These are phyloP conservation scores for Lutjanus erythropterus DNA, from an alignment of 2,113 vertebrate genomes.

Conservation along the genomic window DNA sequence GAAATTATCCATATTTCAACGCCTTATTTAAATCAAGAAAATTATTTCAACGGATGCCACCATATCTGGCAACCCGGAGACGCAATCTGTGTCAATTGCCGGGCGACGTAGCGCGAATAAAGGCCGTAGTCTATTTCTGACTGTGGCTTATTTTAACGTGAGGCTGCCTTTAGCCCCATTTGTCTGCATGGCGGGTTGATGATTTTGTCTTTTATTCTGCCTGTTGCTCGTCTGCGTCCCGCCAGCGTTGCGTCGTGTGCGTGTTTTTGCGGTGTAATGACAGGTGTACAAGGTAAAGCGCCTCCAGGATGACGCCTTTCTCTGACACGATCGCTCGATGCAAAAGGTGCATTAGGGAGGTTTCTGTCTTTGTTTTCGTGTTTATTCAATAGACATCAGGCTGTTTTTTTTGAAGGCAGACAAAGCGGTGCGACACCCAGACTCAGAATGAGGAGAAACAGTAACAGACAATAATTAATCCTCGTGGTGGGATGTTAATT, in stretches of 20 bases:
- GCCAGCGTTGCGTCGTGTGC: neutral
- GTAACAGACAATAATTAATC: conserved; percentile 53
- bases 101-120: conserved; percentile 65
- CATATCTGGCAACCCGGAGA: conserved; percentile 81
- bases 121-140: conserved; percentile 70
- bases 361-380: conserved; percentile 57
- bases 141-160: conserved; percentile 30
- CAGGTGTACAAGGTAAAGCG: conserved; percentile 72
- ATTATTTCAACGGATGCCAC: conserved; percentile 8
- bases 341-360: conserved; percentile 45
- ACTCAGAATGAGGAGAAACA: conserved; percentile 23
- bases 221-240: neutral
- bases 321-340: conserved; percentile 37
- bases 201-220: neutral
- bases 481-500: conserved; percentile 48
- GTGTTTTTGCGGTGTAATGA: conserved; percentile 41
- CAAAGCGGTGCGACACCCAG: neutral
- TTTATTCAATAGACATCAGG: neutral
- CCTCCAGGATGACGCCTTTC: conserved; percentile 72
- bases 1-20: neutral
- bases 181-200: conserved; percentile 11
- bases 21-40: neutral
- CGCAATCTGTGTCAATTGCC: conserved; percentile 81
- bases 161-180: neutral
- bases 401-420: neutral